Base-by-base conservation (phyloP, 2,113 vertebrate species). In the Saccopteryx bilineata region DNA sequence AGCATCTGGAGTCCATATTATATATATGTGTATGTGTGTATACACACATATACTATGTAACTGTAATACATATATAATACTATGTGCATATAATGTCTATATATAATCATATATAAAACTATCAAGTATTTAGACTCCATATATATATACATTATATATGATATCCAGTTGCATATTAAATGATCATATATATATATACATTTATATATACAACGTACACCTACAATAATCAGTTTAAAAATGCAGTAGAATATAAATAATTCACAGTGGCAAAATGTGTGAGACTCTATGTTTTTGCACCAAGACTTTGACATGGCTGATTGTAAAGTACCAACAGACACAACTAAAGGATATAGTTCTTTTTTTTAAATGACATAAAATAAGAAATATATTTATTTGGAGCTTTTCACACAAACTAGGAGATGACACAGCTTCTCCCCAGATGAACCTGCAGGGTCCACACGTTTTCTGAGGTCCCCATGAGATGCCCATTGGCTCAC, bases 191-290 rank as follows among this genome's bases (percentile, higher is more conserved):
- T 74, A 74, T 65, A 79, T 74, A 80, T 18, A 46, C 76, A 46
- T 61, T 58, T 50, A 50, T 69, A 83, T 48, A 48, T 18, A 48
- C 0, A 39, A 8, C 39, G 26, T 50, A 58, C 6, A 69, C 12
- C 33, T 52, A 23, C 11, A 74, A 28, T 39, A 58, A 65, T 31
- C 14, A 65, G 21, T 79, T 72, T 26, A 50, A 84, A 85, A 79
- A 46, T 85, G 21, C 26, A 71, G 80, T 56, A 58, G 13, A 71
- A 54, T 54, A 90, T 72, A 65, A 79, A 58, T 74, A 2, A 66
- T 85, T 86, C 50, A 66, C 86, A 79, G 19, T 60, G 50, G 28
- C 58, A 66, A 93, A 93, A 80, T 80, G 31, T 68, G 11, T 65
- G 12, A 58, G 58, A 80, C 13, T 83, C 6, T 48, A 39, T 18